Base-by-base conservation (phyloP, 2,888 invertebrate genomes). In the Cartodere bifasciata region DNA sequence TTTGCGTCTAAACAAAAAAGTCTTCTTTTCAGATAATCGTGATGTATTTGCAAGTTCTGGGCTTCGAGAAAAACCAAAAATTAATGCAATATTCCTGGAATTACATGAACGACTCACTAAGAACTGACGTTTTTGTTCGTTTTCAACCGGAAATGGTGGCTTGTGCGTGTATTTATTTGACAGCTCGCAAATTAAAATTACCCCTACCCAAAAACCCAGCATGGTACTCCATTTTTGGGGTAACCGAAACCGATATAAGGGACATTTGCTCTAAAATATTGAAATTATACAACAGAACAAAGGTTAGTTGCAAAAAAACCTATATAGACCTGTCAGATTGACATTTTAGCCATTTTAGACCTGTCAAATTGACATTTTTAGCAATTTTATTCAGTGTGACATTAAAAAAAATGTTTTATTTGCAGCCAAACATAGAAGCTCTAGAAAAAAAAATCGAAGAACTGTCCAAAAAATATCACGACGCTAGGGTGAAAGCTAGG, bases 1-100 rank as follows among this genome's bases (percentile, higher is more conserved):
- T 24, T 24, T 24, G 24, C 9, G 6, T 6, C 7, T n/a, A 24
- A 6, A 11, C 9, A n/a, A 24, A 24, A 7, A n/a, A 24, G 7
- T 24, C 24, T 44, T 41, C 40, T 34, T 62, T 63, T 29, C 56
- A 71, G 70, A 70, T 77, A 32, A 90, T 91, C 60, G 92, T 95
- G 12, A 88, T 92, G 67, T 95, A 94, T 56, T 70, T 97, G 32
- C 90, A 94, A 68, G 79, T 94, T 5, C 62, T 98, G 39, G 83
- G 87, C 28, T 83, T 81, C 50, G 86, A 92, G 52, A 81, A 81
- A 52, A 81, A 94, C 58, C 73, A 77, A 34, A 77, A 80, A 43
- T 67, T 98, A 21, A 88, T 95, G 75, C 97, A 98, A 58, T 79
- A 83, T 60, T 82, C 97, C 3, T 98, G 98, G 97, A 97, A 97